These are phyloP conservation scores for Calonectris borealis DNA, from an alignment of 2,113 vertebrate species.

Conservation along the genomic window DNA sequence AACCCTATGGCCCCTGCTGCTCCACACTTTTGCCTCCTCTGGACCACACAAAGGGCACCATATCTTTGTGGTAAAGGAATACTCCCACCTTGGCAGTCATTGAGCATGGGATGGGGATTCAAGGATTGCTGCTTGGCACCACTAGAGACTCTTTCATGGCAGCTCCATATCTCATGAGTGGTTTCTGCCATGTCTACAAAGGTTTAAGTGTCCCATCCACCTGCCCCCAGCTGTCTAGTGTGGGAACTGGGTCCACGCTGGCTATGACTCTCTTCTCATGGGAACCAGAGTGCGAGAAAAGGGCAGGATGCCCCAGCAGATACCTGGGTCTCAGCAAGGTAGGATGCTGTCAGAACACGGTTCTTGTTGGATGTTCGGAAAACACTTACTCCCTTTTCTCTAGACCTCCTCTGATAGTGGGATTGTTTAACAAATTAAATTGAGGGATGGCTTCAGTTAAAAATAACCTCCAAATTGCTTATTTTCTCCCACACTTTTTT, in stretches of 20 bases:
- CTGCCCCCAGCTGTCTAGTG: too few relatives aligned
- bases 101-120: background rate
- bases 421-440: background rate
- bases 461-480: background rate
- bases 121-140: background rate
- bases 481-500: background rate
- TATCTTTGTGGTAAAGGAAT: background rate
- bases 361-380: background rate
- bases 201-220: background rate
- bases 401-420: background rate
- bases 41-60: fast-evolving
- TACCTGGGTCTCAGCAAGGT: background rate
- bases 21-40: background rate
- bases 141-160: background rate
- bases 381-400: background rate
- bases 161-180: background rate
- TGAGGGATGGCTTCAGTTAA: background rate
- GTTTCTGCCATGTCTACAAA: background rate
- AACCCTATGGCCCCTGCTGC: fast-evolving
- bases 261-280: background rate
- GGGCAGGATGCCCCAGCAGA: background rate
- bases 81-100: background rate
- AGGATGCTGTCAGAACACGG: background rate
- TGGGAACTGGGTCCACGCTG: background rate
- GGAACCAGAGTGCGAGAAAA: background rate